Base-by-base conservation (phyloP, 2,888 invertebrate species). In the Eristalinus sepulchralis region DNA sequence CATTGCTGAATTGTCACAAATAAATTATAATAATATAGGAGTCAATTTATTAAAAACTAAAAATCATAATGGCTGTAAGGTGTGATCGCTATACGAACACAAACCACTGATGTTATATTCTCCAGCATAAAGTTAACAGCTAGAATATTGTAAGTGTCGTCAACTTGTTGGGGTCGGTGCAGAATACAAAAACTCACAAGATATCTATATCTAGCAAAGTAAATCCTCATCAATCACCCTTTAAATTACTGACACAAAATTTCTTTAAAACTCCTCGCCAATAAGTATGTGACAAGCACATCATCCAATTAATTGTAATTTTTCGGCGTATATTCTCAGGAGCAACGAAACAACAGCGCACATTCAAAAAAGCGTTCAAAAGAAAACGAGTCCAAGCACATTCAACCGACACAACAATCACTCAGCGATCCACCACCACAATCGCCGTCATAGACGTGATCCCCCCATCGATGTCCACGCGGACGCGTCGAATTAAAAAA, bases 261-360 rank as follows among this genome's bases (percentile, higher is more conserved):
- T n/a, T n/a, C n/a, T n/a, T n/a, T n/a, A 27, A n/a, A 3, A 39
- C 34, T 13, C 11, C 34, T 27, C 63, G 83, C 83, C 83, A 62
- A 36, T 67, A 72, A 85, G 57, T 85, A 85, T 85, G 34, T 76
- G 62, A 57, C 57, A 17, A 39, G n/a, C 4, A 13, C 4, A 36
- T 27, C 8, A 20, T 9, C 31, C n/a, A 5, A 4, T 8, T 17
- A 27, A 11, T 24, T 13, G 8, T 5, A 6, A 62, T 22, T 64
- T 83, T 80, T 67, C n/a, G 22, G 5, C 67, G 76, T 76, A 85
- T 72, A 85, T 64, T 85, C 53, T 77, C 81, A 85, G 84, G 84
- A 72, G 81, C 72, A 72, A 59, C 39, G 31, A 68, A 22, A 34
- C 10, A 63, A 17, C 47, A n/a, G 6, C 17, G 8, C 17, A 47